Percentiles rank a stretch among this genome's conserved stretches.
These are phyloP conservation scores for Zootoca vivipara DNA, from an alignment of 2,113 vertebrate genomes.

Conservation along the genomic window DNA sequence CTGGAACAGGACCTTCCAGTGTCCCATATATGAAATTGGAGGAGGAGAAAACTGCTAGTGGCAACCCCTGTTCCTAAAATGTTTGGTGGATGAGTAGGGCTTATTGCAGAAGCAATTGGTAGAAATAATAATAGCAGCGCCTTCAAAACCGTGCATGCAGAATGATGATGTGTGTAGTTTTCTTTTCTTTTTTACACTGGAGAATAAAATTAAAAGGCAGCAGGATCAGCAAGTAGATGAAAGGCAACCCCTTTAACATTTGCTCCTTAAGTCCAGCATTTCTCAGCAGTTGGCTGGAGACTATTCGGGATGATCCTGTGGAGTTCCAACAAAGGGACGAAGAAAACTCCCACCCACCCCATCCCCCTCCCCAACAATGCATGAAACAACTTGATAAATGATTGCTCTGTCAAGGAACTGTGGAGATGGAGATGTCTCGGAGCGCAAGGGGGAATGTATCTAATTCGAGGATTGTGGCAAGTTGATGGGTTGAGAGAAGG, in stretches of 20 bases:
- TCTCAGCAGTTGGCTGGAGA: slow-evolving; percentile 86
- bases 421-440: slow-evolving; percentile 78
- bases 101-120: slow-evolving; percentile 11
- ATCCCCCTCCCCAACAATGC: slow-evolving; percentile 76
- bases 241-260: slow-evolving; percentile 79
- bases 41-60: slow-evolving; percentile 22
- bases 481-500: slow-evolving; percentile 12
- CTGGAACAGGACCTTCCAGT: not conserved
- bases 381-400: slow-evolving; percentile 85
- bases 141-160: slow-evolving; percentile 39
- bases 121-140: slow-evolving; percentile 33
- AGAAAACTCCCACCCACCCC: slow-evolving; percentile 74
- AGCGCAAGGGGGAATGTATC: slow-evolving; percentile 67
- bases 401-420: slow-evolving; percentile 76
- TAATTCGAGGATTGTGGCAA: slow-evolving; percentile 56
- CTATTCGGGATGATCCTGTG: slow-evolving; percentile 77
- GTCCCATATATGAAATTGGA: slow-evolving; percentile 9
- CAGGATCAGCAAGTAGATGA: slow-evolving; percentile 75
- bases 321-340: slow-evolving; percentile 80
- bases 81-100: not conserved
- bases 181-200: slow-evolving; percentile 55
- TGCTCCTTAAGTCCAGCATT: slow-evolving; percentile 74
- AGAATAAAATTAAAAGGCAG: slow-evolving; percentile 76
- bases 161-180: slow-evolving; percentile 40
- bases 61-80: slow-evolving; percentile 9